phyloP scores from a whole-genome alignment of 2,888 invertebrate species.

The Bellardia bayeri region DNA sequence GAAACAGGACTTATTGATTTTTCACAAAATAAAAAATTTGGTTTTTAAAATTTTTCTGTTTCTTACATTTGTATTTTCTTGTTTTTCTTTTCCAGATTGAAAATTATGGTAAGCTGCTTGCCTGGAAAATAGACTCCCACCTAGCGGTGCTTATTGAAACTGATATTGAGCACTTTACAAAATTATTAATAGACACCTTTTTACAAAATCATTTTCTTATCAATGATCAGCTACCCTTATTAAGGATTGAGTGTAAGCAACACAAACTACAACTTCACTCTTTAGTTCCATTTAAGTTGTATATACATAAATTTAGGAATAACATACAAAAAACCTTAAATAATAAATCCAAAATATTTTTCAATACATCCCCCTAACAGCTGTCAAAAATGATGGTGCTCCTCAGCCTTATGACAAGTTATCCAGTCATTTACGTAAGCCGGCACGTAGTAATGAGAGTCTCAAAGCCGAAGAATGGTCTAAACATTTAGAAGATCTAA shows the following conservation, averaged over 20 bases:
- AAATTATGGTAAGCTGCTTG: slow-evolving; percentile 90
- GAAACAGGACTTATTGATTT: no score
- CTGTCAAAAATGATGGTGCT: slow-evolving; percentile 86
- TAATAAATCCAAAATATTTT: not conserved
- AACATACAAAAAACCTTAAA: not conserved
- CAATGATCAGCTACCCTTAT: slow-evolving; percentile 90
- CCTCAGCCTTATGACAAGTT: slow-evolving; percentile 85
- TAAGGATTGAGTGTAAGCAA: slow-evolving; percentile 90
- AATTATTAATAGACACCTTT: slow-evolving; percentile 89
- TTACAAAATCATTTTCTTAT: slow-evolving; percentile 89
- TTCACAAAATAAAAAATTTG: no score
- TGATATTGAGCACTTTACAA: slow-evolving; percentile 90
- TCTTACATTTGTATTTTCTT: slow-evolving; percentile 9
- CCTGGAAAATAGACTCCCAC: slow-evolving; percentile 91
- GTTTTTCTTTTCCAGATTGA: slow-evolving; percentile 87
- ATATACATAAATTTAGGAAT: not conserved
- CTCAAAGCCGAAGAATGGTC: slow-evolving; percentile 81
- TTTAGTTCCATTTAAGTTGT: not conserved
- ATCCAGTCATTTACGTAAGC: slow-evolving; percentile 84
- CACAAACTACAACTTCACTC: not conserved
- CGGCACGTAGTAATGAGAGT: slow-evolving; percentile 80
- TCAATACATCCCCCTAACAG: slow-evolving; percentile 81
- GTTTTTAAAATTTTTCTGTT: not conserved
- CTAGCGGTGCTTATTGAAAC: slow-evolving; percentile 91
- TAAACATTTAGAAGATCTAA: slow-evolving; percentile 82